phyloP scores from a whole-genome alignment of 2,797 vertebrate genomes.

The Pseudomugil tenellus region DNA sequence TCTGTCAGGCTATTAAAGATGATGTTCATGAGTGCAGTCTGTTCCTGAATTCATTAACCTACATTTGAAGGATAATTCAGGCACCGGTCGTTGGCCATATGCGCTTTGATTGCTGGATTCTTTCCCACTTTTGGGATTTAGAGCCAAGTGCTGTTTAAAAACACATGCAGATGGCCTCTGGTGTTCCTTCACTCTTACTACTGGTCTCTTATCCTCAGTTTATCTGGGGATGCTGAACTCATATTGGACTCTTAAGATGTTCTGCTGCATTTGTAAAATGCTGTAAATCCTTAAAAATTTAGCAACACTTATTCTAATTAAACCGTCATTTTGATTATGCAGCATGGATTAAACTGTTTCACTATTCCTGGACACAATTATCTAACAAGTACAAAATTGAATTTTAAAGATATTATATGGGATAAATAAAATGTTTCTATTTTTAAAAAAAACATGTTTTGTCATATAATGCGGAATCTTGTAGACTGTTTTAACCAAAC shows the following conservation, averaged over 20 bases:
- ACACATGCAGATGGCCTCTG: slow-evolving; percentile 73
- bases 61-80: slow-evolving; percentile 80
- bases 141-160: slow-evolving; percentile 68
- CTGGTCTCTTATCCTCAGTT: slow-evolving; percentile 55
- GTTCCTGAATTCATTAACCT: slow-evolving; percentile 84
- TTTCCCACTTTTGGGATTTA: slow-evolving; percentile 77
- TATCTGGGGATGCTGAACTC: slow-evolving; percentile 62
- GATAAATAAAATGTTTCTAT: slow-evolving; percentile 24
- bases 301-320: slow-evolving; percentile 52
- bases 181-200: slow-evolving; percentile 63
- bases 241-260: slow-evolving; percentile 55
- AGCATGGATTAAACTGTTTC: slow-evolving; percentile 32
- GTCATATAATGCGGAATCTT: slow-evolving; percentile 40
- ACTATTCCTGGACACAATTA: slow-evolving; percentile 34
- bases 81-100: slow-evolving; percentile 73
- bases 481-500: slow-evolving; percentile 53
- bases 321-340: slow-evolving; percentile 50
- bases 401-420: slow-evolving; percentile 50
- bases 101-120: slow-evolving; percentile 77
- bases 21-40: slow-evolving; percentile 64
- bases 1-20: slow-evolving; percentile 70
- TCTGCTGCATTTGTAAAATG: slow-evolving; percentile 42
- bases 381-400: slow-evolving; percentile 44
- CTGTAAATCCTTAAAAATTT: slow-evolving; percentile 51
- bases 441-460: slow-evolving; percentile 10